Evolutionary conservation across 2,797 vertebrate species (phyloP), one percentile per base, ranked within the genome.

Genomic region (Sphenopsis melanotis): DNA sequence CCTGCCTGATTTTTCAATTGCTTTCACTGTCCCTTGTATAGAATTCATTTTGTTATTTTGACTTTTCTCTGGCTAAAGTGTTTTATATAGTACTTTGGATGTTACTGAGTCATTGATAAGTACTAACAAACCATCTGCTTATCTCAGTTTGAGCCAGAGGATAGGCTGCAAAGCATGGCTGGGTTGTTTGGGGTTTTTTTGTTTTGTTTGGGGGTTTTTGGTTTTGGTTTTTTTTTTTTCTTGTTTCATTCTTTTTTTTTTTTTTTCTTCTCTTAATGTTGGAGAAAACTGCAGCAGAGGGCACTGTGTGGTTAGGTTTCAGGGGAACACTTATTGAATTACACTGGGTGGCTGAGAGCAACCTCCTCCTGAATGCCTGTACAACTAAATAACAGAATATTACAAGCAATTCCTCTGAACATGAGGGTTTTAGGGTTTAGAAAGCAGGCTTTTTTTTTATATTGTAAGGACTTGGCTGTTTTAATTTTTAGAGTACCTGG

Each of bases 231-330:
- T 6, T 9, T 30, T 27, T 11, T 24, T 3, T 12, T 5, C 8
- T 47, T 77, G 24, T 71, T 78, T 59, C 7, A 1, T 41, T 36
- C 6, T 8, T 30, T 9, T 52, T 52, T 53, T 52, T n/a, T 34
- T 56, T 24, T 36, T 17, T 36, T 11, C 13, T 65, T 34, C 30
- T 74, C 93, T 91, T 78, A 88, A 87, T 57, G 70, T 77, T 49
- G 29, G 71, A 93, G 88, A 78, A 96, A 92, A 95, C 96, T 95
- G 84, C 97, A 95, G 95, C 84, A 97, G 97, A 95, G 96, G 97
- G 97, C 97, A 97, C 93, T 97, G 94, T 96, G 94, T 95, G 91
- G 93, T 95, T 94, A 96, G 37, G 70, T 97, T 97, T 96, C 93
- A 82, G 72, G 76, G 92, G 86, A 97, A 10, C 77, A 46, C 52